Conservation (phyloP, 2,888 invertebrate species). For the Agonopterix alstromeriana region DNA sequence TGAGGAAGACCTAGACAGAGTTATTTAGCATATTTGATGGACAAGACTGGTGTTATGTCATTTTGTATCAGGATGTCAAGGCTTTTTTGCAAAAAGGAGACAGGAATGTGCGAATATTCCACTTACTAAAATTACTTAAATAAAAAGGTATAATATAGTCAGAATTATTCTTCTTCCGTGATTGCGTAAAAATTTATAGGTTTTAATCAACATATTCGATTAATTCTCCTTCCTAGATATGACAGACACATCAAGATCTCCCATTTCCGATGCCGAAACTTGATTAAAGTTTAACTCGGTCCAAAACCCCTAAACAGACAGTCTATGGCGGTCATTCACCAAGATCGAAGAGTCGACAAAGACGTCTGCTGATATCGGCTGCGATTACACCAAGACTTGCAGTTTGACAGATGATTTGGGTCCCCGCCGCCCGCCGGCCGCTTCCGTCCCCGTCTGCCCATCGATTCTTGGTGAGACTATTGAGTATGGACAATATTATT, state of each 20-base stretch:
- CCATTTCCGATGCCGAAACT: slow-evolving; percentile 8
- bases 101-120: no score
- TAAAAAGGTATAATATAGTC: no score
- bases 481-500: slow-evolving; percentile 40
- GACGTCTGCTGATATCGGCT: slow-evolving; percentile 55
- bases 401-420: slow-evolving; percentile 74
- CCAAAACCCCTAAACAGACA: slow-evolving; percentile 25
- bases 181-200: no score
- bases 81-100: no score
- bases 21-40: no score
- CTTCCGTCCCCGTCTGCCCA: slow-evolving; percentile 41
- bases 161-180: no score
- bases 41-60: no score
- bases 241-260: background rate
- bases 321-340: slow-evolving; percentile 29
- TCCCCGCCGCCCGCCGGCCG: slow-evolving; percentile 44
- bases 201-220: no score
- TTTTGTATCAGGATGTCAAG: no score
- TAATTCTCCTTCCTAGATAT: no score
- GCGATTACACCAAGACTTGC: slow-evolving; percentile 53
- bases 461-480: slow-evolving; percentile 21
- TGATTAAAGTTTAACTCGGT: slow-evolving; percentile 13
- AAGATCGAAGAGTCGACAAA: slow-evolving; percentile 60
- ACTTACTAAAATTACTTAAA: no score
- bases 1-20: no score